Conservation (phyloP, 2,797 vertebrate species). For the Lacerta bilineata region DNA sequence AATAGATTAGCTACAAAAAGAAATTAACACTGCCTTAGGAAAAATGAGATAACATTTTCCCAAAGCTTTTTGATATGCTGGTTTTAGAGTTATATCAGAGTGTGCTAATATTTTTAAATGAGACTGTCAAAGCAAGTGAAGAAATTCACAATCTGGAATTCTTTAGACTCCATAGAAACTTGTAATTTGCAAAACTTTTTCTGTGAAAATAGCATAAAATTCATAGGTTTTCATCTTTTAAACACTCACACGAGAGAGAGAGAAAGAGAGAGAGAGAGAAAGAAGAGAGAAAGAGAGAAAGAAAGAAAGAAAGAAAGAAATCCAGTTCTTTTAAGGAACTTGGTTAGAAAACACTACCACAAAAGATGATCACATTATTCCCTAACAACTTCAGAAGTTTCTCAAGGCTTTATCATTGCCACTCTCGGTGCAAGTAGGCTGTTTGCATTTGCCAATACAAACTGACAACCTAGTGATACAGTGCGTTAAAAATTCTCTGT, state of each 20-base stretch:
- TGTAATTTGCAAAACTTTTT: constrained; percentile 16
- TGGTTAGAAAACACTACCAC: constrained; percentile 39
- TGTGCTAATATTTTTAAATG: constrained; percentile 82
- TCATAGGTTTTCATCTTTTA: constrained; percentile 36
- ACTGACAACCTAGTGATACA: constrained; percentile 80
- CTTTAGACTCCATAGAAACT: constrained; percentile 51
- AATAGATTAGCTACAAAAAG: constrained; percentile 87
- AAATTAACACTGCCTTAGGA: constrained; percentile 85
- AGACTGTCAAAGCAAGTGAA: constrained; percentile 70
- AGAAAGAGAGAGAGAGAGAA: too few species aligned
- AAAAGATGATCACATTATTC: constrained; percentile 39
- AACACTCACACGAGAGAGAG: constrained; percentile 31
- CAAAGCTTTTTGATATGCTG: constrained; percentile 81
- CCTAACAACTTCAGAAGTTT: constrained; percentile 65
- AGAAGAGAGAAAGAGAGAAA: too few species aligned
- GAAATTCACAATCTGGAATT: constrained; percentile 69
- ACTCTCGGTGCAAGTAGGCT: constrained; percentile 59
- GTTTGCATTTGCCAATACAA: constrained; percentile 78
- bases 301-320: neutral
- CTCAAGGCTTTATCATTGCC: constrained; percentile 60
- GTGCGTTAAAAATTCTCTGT: constrained; percentile 79
- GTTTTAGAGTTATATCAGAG: constrained; percentile 78
- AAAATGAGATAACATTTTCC: constrained; percentile 82
- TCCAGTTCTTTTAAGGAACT: constrained; percentile 43
- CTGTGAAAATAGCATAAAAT: neutral